Evolutionary conservation across 2,797 vertebrate genomes (phyloP).

Genomic region (Rhinogobio ventralis): DNA sequence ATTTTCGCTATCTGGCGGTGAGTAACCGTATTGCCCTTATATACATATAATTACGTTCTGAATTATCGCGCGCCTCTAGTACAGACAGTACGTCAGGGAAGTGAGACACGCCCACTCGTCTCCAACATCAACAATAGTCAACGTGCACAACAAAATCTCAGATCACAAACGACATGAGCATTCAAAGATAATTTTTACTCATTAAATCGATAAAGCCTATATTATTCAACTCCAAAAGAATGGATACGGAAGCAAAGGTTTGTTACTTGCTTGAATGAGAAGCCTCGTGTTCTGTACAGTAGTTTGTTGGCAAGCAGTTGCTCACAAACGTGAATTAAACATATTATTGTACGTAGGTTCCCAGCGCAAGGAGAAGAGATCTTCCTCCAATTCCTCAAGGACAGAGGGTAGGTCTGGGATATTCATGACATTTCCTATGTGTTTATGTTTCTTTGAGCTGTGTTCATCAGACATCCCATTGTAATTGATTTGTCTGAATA

Average conservation of each 20-base stretch:
- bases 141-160: conserved; percentile 15
- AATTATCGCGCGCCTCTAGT: conserved; percentile 13
- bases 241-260: conserved; percentile 43
- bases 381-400: conserved; percentile 74
- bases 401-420: conserved; percentile 57
- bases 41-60: not conserved
- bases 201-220: not conserved
- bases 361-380: conserved; percentile 68
- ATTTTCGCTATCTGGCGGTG: not conserved
- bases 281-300: not conserved
- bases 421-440: not conserved
- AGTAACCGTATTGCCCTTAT: not conserved
- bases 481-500: not conserved
- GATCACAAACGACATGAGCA: not conserved
- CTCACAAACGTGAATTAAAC: not conserved
- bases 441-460: not conserved
- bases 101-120: conserved; percentile 28
- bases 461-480: not conserved
- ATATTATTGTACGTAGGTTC: conserved; percentile 28
- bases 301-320: not conserved
- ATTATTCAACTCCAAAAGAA: not conserved
- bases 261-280: not conserved
- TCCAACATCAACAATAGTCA: conserved; percentile 55
- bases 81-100: conserved; percentile 37
- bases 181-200: not conserved